These are phyloP conservation scores for Phortica magna DNA, from an alignment of 2,888 invertebrate genomes.

Conservation along the genomic window DNA sequence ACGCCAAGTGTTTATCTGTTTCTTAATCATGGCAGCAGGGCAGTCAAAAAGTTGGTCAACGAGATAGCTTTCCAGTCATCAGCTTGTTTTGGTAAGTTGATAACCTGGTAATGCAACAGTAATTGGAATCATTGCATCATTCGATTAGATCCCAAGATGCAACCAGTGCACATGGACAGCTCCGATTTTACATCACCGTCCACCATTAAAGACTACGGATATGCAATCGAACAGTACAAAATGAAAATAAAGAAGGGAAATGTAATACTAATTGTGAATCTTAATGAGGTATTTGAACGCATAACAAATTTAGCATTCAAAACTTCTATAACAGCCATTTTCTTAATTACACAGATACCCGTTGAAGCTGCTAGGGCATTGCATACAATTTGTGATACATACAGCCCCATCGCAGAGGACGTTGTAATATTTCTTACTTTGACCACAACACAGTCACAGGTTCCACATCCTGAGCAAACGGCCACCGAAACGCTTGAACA, in stretches of 20 bases:
- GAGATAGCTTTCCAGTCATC: background rate
- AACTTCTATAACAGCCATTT: background rate
- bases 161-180: constrained; percentile 45
- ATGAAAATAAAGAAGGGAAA: constrained; percentile 64
- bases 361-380: constrained; percentile 77
- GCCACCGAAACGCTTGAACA: constrained; percentile 61
- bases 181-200: constrained; percentile 60
- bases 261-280: constrained; percentile 71
- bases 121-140: no score
- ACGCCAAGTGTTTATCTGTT: constrained; percentile 69
- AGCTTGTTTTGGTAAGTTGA: background rate
- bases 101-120: no score
- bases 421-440: constrained; percentile 78
- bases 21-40: constrained; percentile 52
- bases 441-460: constrained; percentile 48
- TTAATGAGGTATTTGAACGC: constrained; percentile 69
- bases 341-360: constrained; percentile 64
- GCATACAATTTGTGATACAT: constrained; percentile 81
- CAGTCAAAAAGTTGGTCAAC: background rate
- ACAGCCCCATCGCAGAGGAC: constrained; percentile 77
- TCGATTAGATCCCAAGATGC: no score
- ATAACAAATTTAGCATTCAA: background rate
- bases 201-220: constrained; percentile 66
- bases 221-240: constrained; percentile 68
- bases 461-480: constrained; percentile 46